Conservation (phyloP, 37 sponge, comb jelly and placozoan species). For the Bolinopsis microptera region DNA sequence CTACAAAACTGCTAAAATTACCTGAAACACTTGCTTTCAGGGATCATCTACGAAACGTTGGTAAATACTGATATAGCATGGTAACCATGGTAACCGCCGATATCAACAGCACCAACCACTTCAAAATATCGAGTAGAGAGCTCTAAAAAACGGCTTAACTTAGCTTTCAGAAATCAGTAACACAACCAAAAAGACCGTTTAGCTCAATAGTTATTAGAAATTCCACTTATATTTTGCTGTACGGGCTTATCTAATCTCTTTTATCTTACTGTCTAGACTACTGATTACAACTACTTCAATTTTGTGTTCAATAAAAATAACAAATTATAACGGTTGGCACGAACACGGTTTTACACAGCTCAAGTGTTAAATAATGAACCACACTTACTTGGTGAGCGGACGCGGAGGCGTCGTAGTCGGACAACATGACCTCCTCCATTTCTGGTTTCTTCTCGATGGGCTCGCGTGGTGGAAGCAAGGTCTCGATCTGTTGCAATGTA, state of each 20-base stretch:
- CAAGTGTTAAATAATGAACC: not conserved
- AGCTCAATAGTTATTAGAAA: not conserved
- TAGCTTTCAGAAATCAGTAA: not conserved
- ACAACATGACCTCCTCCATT: constrained; percentile 63
- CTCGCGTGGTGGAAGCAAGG: constrained; percentile 71
- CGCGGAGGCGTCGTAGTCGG: not conserved
- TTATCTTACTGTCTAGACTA: too few relatives aligned
- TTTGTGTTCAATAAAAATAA: too few relatives aligned
- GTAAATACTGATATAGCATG: not conserved
- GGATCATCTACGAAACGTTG: not conserved
- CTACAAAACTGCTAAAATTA: not conserved
- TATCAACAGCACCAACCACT: not conserved
- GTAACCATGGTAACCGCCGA: not conserved
- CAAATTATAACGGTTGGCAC: too few relatives aligned
- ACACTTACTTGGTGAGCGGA: constrained; percentile 30
- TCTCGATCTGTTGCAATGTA: constrained; percentile 70
- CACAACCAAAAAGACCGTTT: not conserved
- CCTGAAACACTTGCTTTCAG: not conserved
- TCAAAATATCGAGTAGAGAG: not conserved
- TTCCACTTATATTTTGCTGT: too few relatives aligned
- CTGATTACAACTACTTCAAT: too few relatives aligned
- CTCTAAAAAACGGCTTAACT: too few relatives aligned
- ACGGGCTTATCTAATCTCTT: too few relatives aligned
- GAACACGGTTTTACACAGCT: constrained; percentile 39
- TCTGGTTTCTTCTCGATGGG: constrained; percentile 66